Evolutionary conservation across 2,113 vertebrate genomes (phyloP).

Genomic region (Genyomyrus donnyi): DNA sequence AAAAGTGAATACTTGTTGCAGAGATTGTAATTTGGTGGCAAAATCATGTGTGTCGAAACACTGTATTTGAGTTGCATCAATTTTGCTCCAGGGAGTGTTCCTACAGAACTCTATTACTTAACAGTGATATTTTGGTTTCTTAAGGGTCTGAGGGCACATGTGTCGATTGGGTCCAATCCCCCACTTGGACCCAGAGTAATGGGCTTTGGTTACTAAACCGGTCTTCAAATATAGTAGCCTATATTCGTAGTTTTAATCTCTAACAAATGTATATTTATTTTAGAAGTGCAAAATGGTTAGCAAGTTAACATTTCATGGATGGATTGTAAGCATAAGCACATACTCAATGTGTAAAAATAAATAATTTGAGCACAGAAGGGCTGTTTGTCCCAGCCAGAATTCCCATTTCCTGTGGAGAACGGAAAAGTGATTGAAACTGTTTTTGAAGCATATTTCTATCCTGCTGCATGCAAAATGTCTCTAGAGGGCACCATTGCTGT

Average conservation of each 20-base stretch:
- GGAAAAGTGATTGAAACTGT: not conserved
- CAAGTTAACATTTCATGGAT: conserved; percentile 4
- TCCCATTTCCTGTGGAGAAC: not conserved
- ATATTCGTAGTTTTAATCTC: not conserved
- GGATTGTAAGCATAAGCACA: not conserved
- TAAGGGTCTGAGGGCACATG: not conserved
- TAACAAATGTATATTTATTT: not conserved
- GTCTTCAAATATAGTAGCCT: not conserved
- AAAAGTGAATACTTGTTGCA: not conserved
- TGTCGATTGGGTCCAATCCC: not conserved
- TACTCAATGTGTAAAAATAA: not conserved
- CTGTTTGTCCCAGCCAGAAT: not conserved
- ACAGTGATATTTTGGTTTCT: not conserved
- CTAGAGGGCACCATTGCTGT: not conserved
- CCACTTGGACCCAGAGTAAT: not conserved
- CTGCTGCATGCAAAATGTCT: conserved; percentile 1
- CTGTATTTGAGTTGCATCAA: not conserved
- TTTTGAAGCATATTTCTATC: not conserved
- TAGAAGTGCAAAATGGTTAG: not conserved
- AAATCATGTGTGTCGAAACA: not conserved
- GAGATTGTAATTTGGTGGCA: not conserved
- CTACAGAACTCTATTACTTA: not conserved
- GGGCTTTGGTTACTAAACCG: not conserved
- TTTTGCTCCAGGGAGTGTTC: not conserved
- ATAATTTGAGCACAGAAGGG: not conserved